Evolutionary conservation across 1,140 invertebrate genomes (phyloP).

Genomic region (Chironomus striatipennis): DNA sequence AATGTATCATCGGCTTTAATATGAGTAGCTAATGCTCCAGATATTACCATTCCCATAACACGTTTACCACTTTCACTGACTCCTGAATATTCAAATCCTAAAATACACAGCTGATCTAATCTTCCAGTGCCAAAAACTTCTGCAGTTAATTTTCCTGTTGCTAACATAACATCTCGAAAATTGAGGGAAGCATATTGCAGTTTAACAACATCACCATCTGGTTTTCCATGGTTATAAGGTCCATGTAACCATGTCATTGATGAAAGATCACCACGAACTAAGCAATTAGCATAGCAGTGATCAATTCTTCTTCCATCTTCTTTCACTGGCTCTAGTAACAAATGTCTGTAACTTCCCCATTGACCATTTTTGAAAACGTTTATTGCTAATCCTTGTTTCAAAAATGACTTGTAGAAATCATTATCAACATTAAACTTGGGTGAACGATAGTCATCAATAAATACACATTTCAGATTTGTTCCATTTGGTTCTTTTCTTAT

Average conservation of each 20-base stretch:
- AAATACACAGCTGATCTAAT: slow-evolving; percentile 51
- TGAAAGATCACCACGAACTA: slow-evolving; percentile 73
- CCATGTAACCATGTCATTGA: slow-evolving; percentile 76
- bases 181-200: slow-evolving; percentile 61
- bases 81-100: slow-evolving; percentile 70
- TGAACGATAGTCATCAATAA: slow-evolving; percentile 55
- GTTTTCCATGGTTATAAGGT: slow-evolving; percentile 37
- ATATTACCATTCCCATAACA: slow-evolving; percentile 58
- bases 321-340: slow-evolving; percentile 41
- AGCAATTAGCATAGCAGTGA: slow-evolving; percentile 71
- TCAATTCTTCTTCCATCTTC: slow-evolving; percentile 32
- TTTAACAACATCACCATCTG: slow-evolving; percentile 42
- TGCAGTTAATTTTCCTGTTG: slow-evolving; percentile 58
- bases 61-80: slow-evolving; percentile 49
- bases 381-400: slow-evolving; percentile 65
- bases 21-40: slow-evolving; percentile 51
- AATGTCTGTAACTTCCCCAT: slow-evolving; percentile 75
- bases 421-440: slow-evolving; percentile 55
- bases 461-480: slow-evolving; percentile 49
- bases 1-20: slow-evolving; percentile 49
- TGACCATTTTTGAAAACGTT: slow-evolving; percentile 66
- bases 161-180: slow-evolving; percentile 71
- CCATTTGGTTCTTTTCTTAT: slow-evolving; percentile 59
- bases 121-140: slow-evolving; percentile 51
- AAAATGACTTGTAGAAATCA: slow-evolving; percentile 54